phyloP scores from a whole-genome alignment of 1,140 invertebrate genomes.

The Eriocheir sinensis region DNA sequence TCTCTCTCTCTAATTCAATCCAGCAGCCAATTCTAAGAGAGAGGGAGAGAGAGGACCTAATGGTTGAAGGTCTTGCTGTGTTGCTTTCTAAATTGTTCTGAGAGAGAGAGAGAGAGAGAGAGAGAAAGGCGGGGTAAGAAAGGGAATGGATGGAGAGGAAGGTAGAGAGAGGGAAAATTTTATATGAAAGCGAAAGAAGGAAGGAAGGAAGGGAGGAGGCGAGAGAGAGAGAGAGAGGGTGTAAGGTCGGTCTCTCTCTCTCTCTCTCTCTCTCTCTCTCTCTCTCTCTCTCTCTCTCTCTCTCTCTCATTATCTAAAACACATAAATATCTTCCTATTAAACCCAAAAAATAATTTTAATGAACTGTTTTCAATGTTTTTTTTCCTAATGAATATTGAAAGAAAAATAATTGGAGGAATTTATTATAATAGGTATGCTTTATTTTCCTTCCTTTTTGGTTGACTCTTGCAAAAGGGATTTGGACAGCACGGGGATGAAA shows the following conservation, averaged over 20 bases:
- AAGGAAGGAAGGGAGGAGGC: neutral
- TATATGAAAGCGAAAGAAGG: too few species aligned
- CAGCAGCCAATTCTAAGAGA: too few species aligned
- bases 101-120: neutral
- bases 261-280: slow-evolving; percentile 22
- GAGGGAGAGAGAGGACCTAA: too few species aligned
- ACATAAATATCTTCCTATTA: neutral
- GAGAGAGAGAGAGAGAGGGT: neutral
- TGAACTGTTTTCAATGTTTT: neutral
- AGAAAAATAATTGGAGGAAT: neutral
- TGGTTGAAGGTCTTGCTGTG: too few species aligned
- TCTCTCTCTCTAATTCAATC: too few species aligned
- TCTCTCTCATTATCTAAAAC: neutral
- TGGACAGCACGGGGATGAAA: too few species aligned
- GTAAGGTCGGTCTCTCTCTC: neutral
- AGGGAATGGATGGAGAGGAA: neutral
- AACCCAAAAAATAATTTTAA: neutral
- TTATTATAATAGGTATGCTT: neutral
- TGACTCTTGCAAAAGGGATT: too few species aligned
- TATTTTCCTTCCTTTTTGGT: neutral
- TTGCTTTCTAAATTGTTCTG: too few species aligned
- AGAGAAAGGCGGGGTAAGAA: neutral
- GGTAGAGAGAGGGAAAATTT: neutral
- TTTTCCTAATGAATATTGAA: neutral
- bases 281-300: slow-evolving; percentile 22